Evolutionary conservation across 2,113 vertebrate species (phyloP).

Genomic region (Tricholaema leucomelas): DNA sequence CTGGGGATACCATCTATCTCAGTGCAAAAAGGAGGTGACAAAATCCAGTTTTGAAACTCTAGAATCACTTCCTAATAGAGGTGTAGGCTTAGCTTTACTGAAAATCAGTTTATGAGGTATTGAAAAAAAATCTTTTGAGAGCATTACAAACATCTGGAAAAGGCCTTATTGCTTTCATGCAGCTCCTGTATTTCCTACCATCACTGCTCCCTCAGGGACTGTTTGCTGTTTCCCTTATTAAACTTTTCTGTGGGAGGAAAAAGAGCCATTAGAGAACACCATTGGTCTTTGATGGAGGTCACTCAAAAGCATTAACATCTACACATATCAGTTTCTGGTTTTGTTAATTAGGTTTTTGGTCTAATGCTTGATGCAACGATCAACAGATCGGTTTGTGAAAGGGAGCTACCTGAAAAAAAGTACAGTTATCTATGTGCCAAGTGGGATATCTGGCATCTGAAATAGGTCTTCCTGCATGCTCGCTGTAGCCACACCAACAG

Average conservation of each 20-base stretch:
- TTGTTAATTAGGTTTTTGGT: neutral
- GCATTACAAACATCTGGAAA: neutral
- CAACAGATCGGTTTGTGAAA: neutral
- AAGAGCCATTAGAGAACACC: neutral
- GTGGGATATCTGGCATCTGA: neutral
- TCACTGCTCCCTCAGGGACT: neutral
- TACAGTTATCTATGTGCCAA: neutral
- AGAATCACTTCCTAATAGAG: neutral
- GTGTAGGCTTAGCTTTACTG: neutral
- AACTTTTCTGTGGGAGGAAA: neutral
- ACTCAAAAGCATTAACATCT: neutral
- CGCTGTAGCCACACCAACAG: neutral
- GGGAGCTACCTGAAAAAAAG: neutral
- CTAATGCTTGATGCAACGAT: neutral
- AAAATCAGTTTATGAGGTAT: neutral
- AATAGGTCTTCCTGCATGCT: neutral
- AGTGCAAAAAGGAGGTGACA: neutral
- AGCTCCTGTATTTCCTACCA: neutral
- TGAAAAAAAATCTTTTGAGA: neutral
- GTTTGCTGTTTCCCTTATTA: fast-evolving
- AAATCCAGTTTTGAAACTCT: neutral
- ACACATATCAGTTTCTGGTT: neutral
- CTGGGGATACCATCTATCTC: neutral
- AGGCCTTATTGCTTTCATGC: neutral
- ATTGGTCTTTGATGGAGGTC: neutral